Percentiles rank a stretch among this genome's conserved stretches.
Conservation (phyloP, 2,113 vertebrate species). For the Datnioides undecimradiatus region DNA sequence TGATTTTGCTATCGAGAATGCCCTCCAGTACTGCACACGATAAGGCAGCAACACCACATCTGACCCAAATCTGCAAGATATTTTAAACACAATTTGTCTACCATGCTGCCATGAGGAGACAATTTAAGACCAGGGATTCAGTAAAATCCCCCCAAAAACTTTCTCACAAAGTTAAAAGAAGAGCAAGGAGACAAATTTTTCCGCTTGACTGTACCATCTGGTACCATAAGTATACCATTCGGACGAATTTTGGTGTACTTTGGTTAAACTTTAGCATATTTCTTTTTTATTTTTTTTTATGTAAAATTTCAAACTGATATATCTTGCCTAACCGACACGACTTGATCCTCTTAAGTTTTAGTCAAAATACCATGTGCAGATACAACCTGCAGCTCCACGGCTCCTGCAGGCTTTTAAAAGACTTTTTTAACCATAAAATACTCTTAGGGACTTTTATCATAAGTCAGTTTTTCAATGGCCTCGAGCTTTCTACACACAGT, state of each 20-base stretch:
- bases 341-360: too few species aligned
- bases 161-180: not conserved
- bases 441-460: not conserved
- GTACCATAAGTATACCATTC: too few species aligned
- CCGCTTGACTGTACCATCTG: not conserved
- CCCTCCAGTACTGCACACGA: not conserved
- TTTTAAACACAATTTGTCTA: not conserved
- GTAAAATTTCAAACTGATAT: not conserved
- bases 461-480: not conserved
- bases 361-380: not conserved
- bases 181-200: not conserved
- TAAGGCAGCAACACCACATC: conserved; percentile 7
- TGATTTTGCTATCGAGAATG: conserved; percentile 1
- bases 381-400: not conserved
- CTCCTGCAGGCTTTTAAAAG: not conserved
- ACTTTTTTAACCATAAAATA: not conserved
- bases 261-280: not conserved
- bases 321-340: not conserved
- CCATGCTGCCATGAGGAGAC: not conserved
- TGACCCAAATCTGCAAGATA: conserved; percentile 18
- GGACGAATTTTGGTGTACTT: too few species aligned
- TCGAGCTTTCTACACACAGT: not conserved
- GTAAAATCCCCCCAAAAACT: too few species aligned
- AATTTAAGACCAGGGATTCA: not conserved
- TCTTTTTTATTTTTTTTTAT: too few species aligned